Conservation (phyloP, 2,113 vertebrate genomes). For the Nothoprocta perdicaria region DNA sequence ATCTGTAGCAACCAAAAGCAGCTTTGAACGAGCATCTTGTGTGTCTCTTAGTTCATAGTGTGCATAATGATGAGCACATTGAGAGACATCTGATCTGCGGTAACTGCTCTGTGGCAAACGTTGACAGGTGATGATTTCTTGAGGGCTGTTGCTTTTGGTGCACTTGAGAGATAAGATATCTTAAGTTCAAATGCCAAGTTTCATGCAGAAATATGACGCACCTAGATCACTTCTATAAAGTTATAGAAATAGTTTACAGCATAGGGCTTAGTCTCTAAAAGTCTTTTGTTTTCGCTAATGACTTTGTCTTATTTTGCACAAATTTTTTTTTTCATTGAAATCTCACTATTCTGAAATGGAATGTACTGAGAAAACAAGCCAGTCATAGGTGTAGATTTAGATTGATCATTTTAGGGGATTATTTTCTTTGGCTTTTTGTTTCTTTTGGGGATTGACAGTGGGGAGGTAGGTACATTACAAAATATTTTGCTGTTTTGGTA, state of each 20-base stretch:
- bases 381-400: not conserved
- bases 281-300: rapidly evolving
- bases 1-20: not conserved
- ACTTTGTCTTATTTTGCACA: not conserved
- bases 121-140: not conserved
- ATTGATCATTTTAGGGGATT: not conserved
- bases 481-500: not conserved
- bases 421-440: not conserved
- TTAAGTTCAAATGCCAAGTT: not conserved
- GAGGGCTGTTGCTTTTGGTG: not conserved
- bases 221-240: not conserved
- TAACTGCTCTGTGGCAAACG: not conserved
- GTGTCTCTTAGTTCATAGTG: not conserved
- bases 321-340: not conserved
- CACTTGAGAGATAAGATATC: not conserved
- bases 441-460: too few species aligned
- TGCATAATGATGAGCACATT: not conserved
- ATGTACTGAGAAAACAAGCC: not conserved
- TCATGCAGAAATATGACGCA: not conserved
- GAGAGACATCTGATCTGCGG: not conserved
- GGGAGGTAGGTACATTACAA: not conserved
- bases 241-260: not conserved
- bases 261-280: not conserved
- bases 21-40: not conserved
- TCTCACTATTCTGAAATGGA: not conserved